Conservation (phyloP, 2,888 invertebrate species). For the Hofmannophila pseudospretella region DNA sequence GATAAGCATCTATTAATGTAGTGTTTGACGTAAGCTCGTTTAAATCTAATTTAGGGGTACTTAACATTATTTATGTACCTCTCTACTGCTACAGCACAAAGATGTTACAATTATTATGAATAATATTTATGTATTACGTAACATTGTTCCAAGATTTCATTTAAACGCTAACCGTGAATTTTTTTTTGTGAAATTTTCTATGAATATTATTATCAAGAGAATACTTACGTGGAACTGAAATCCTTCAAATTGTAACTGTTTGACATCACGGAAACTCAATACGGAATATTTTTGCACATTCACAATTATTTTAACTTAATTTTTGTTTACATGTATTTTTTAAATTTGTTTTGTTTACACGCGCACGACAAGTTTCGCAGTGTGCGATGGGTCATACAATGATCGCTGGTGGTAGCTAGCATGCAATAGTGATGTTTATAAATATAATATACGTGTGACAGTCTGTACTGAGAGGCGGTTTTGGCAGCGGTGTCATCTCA, state of each 20-base stretch:
- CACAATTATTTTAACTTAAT: slow-evolving; percentile 11
- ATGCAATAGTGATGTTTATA: slow-evolving; percentile 36
- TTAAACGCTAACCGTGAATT: no score
- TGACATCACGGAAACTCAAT: slow-evolving; percentile 36
- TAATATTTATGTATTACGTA: no score
- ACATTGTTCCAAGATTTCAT: no score
- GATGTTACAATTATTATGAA: no score
- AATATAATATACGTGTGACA: slow-evolving; percentile 28
- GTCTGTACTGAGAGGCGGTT: slow-evolving; percentile 13
- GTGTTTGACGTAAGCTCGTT: slow-evolving; percentile 1
- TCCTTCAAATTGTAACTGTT: slow-evolving; percentile 69
- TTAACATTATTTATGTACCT: no score
- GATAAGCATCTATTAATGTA: no score
- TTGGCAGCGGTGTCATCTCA: slow-evolving; percentile 20
- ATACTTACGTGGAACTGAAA: slow-evolving; percentile 70
- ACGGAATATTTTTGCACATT: slow-evolving; percentile 9
- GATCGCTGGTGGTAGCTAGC: slow-evolving; percentile 25
- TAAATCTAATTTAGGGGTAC: background rate
- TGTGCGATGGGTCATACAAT: slow-evolving; percentile 36
- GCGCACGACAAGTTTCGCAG: slow-evolving; percentile 44
- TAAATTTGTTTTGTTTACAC: slow-evolving; percentile 31
- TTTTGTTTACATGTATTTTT: slow-evolving; percentile 28
- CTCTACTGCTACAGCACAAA: no score
- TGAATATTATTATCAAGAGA: no score
- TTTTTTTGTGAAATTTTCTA: no score